Conservation (phyloP, 2,113 vertebrate genomes). For the Nipponia nippon region DNA sequence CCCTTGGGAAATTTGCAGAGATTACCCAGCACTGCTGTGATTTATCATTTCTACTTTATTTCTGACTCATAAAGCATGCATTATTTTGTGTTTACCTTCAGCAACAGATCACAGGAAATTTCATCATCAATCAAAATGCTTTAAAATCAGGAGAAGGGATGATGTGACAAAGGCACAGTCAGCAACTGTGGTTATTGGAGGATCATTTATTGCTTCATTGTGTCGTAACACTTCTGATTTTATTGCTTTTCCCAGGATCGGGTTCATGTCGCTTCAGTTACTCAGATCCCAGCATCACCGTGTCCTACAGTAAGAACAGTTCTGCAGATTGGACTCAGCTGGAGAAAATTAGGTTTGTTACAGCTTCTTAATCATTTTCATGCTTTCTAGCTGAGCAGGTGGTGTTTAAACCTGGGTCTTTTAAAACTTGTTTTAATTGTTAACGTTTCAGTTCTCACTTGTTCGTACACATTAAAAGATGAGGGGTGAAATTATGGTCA, state of each 20-base stretch:
- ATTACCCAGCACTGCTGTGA: slow-evolving; percentile 62
- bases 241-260: slow-evolving; percentile 81
- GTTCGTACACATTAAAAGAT: not conserved
- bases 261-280: slow-evolving; percentile 95
- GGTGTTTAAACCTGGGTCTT: not conserved
- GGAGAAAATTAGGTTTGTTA: slow-evolving; percentile 91
- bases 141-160: slow-evolving; percentile 36
- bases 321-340: slow-evolving; percentile 89
- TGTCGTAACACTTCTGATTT: slow-evolving; percentile 52
- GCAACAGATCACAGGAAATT: slow-evolving; percentile 66
- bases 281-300: slow-evolving; percentile 89
- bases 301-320: slow-evolving; percentile 87
- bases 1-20: slow-evolving; percentile 70
- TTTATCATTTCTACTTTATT: slow-evolving; percentile 69
- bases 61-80: slow-evolving; percentile 60
- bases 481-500: not conserved
- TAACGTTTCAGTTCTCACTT: not conserved
- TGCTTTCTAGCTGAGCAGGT: not conserved
- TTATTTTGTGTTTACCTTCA: slow-evolving; percentile 68
- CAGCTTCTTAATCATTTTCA: slow-evolving; percentile 21
- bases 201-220: slow-evolving; percentile 30
- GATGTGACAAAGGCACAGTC: slow-evolving; percentile 29
- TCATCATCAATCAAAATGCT: slow-evolving; percentile 59
- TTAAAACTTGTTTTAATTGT: not conserved
- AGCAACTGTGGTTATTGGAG: slow-evolving; percentile 20